Evolutionary conservation across 2,113 vertebrate genomes (phyloP).

Genomic region (Calyptomena viridis): DNA sequence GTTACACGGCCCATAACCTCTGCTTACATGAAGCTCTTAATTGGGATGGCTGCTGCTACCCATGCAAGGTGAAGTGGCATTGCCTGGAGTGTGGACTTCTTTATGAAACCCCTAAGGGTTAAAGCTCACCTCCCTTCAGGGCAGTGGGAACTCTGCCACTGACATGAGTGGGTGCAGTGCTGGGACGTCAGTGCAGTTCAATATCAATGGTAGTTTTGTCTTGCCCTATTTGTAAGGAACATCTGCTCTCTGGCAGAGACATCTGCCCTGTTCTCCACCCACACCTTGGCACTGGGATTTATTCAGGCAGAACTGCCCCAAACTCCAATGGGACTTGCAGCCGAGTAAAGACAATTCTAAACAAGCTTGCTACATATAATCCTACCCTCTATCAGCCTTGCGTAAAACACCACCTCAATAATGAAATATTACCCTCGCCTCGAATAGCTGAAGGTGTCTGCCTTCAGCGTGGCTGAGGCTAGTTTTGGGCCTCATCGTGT

Average conservation of each 20-base stretch:
- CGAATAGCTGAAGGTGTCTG: neutral
- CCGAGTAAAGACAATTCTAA: fast-evolving
- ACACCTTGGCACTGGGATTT: neutral
- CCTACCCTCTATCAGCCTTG: neutral
- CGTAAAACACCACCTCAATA: neutral
- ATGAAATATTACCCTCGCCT: neutral
- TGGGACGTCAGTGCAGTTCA: neutral
- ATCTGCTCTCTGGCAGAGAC: neutral
- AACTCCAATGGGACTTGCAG: fast-evolving
- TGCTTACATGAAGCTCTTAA: neutral
- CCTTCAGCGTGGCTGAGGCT: neutral
- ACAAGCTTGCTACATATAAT: neutral
- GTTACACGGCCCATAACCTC: neutral
- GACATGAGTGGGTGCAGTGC: neutral
- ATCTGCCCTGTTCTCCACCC: neutral
- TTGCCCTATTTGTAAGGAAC: neutral
- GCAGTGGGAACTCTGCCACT: neutral
- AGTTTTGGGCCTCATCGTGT: neutral
- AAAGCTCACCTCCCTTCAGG: neutral
- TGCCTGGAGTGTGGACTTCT: neutral
- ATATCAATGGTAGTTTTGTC: fast-evolving
- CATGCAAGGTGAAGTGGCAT: neutral
- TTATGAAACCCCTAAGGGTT: neutral
- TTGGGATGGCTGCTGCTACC: neutral
- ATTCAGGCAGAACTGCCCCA: neutral